Conservation (phyloP, 2,888 invertebrate species). For the Bibio marci region DNA sequence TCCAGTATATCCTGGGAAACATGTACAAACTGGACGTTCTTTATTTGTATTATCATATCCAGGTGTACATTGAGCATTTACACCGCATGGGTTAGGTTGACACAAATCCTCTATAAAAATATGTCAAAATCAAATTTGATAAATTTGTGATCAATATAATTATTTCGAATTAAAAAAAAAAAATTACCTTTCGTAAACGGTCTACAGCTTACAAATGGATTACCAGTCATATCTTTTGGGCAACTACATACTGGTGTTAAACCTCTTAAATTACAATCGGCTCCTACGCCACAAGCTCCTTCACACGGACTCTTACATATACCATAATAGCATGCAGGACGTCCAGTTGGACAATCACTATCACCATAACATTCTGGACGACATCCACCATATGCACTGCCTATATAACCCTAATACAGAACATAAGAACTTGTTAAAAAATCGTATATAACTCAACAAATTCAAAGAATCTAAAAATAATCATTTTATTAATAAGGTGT, state of each 20-base stretch:
- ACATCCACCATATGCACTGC: conserved; percentile 59
- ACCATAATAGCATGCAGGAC: conserved; percentile 66
- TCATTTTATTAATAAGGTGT: no score
- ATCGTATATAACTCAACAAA: no score
- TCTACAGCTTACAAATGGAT: conserved; percentile 67
- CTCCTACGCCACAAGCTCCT: conserved; percentile 60
- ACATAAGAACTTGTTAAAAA: no score
- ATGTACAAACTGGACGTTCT: conserved; percentile 74
- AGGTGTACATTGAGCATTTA: conserved; percentile 45
- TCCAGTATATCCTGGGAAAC: conserved; percentile 59
- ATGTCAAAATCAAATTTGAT: neutral
- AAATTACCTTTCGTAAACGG: conserved; percentile 55
- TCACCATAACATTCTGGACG: conserved; percentile 65
- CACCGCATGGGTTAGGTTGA: conserved; percentile 74
- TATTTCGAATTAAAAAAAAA: neutral
- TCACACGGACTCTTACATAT: conserved; percentile 72
- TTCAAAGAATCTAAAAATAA: no score
- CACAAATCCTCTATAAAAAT: conserved; percentile 53
- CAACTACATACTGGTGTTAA: conserved; percentile 74
- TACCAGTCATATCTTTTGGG: conserved; percentile 72
- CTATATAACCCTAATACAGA: conserved; percentile 52
- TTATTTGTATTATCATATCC: conserved; percentile 67
- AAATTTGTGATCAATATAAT: neutral
- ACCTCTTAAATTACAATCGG: conserved; percentile 62
- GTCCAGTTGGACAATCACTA: conserved; percentile 57